phyloP scores from a whole-genome alignment of 2,797 vertebrate species.

The Myotis planiceps region DNA sequence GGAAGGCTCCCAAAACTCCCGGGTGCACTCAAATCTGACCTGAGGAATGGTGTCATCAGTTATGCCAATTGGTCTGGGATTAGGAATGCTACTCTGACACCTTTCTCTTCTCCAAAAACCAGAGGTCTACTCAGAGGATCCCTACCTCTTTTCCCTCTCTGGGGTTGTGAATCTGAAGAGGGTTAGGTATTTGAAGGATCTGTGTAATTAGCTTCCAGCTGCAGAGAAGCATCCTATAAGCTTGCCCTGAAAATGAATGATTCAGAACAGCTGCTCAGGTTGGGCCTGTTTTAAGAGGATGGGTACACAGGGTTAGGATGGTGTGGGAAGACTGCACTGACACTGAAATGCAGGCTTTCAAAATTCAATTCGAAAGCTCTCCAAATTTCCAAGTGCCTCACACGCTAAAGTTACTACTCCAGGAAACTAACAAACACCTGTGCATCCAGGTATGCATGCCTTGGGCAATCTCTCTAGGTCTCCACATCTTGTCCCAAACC shows the following conservation, averaged over 20 bases:
- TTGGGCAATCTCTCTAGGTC: not conserved
- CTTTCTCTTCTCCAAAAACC: not conserved
- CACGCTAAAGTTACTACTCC: not conserved
- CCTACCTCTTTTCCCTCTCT: not conserved
- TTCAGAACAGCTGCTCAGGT: not conserved
- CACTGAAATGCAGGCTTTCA: not conserved
- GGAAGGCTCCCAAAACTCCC: not conserved
- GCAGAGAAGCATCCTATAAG: not conserved
- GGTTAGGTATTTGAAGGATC: not conserved
- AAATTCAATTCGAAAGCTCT: slow-evolving; percentile 13
- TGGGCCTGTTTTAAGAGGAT: not conserved
- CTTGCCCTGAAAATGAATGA: not conserved
- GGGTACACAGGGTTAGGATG: not conserved
- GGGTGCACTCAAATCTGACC: not conserved
- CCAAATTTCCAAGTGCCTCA: not conserved
- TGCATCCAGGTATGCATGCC: not conserved
- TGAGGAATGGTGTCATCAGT: not conserved
- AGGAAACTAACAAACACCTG: not conserved
- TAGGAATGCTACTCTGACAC: not conserved
- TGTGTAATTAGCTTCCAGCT: not conserved
- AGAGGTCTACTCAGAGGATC: not conserved
- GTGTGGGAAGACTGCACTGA: not conserved
- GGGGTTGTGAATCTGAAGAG: not conserved
- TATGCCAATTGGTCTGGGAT: not conserved
- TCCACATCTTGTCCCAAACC: not conserved